Base-by-base conservation (phyloP, 2,888 invertebrate genomes). In the Lysandra bellargus region DNA sequence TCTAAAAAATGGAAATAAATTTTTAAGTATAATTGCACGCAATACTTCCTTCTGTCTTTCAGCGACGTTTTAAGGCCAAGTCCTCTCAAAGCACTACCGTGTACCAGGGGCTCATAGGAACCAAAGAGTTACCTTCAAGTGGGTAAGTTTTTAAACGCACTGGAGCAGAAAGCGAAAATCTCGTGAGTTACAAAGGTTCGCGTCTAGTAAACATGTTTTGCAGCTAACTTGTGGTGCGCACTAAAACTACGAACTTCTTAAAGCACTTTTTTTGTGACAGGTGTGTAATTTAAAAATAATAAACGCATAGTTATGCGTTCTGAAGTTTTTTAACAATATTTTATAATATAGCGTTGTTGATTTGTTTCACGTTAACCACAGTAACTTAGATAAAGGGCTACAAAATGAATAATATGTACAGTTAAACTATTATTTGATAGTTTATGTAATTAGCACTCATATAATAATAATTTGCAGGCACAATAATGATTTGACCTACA, bases 141-240 rank as follows among this genome's bases (percentile, higher is more conserved):
- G 80, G 81, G 81, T 80, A 82, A 83, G 83, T 82, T 83, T 83
- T 82, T 81, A 81, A 82, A 82, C 81, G 82, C 82, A 83, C 79
- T 78, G 82, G 80, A 80, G 80, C 80, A 81, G 80, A 82, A 82
- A 80, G 82, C 79, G 81, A 82, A 83, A 82, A 78, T 78, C 81
- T 81, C 79, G 74, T 74, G 81, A 80, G 80, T 81, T 81, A 82
- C 81, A 80, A 79, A 81, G 80, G 80, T 72, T 80, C 79, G 78
- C 78, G 78, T 79, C 79, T 81, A 78, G 84, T 81, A 83, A 84
- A 84, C 83, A 84, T 84, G 83, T 83, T 84, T 84, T 83, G 82
- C 81, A 80, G 80, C 81, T 80, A 80, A 80, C 79, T 79, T 64
- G 80, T 80, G 78, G 75, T n/a, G 44, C 69, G 57, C 49, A 37